Conservation (phyloP, 53 echinoderm and acorn worm genomes). For the Holothuria scabra region DNA sequence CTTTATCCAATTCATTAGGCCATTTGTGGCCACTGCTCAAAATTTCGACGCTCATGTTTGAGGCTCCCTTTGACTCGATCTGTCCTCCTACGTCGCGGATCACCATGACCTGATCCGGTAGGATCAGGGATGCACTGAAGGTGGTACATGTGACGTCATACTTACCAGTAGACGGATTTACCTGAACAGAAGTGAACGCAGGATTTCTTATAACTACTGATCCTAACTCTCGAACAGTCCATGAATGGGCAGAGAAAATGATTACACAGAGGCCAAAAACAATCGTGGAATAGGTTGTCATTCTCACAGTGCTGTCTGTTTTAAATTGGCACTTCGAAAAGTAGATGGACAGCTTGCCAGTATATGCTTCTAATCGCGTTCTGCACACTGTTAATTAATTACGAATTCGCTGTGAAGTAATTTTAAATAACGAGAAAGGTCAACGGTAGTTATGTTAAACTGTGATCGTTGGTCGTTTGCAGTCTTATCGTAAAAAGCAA, state of each 20-base stretch:
- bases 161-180: constrained; percentile 55
- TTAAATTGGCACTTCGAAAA: no score
- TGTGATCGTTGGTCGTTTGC: no score
- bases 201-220: constrained; percentile 62
- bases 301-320: no score
- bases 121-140: background rate
- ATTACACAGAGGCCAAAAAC: no score
- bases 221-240: constrained; percentile 70
- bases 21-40: constrained; percentile 56
- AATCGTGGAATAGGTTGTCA: no score
- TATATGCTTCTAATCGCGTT: no score
- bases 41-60: constrained; percentile 40
- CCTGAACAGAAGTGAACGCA: constrained; percentile 65
- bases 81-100: constrained; percentile 62
- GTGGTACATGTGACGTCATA: constrained; percentile 50
- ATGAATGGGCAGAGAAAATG: background rate
- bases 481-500: no score
- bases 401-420: no score
- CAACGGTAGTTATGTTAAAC: no score
- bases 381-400: no score
- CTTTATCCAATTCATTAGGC: constrained; percentile 74
- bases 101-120: constrained; percentile 51
- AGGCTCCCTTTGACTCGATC: constrained; percentile 34
- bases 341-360: no score
- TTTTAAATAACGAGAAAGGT: no score